A percentile compares a stretch with the other conserved stretches of the same genome.
Conservation (phyloP, 2,888 invertebrate genomes). For the Amaurobius ferox region DNA sequence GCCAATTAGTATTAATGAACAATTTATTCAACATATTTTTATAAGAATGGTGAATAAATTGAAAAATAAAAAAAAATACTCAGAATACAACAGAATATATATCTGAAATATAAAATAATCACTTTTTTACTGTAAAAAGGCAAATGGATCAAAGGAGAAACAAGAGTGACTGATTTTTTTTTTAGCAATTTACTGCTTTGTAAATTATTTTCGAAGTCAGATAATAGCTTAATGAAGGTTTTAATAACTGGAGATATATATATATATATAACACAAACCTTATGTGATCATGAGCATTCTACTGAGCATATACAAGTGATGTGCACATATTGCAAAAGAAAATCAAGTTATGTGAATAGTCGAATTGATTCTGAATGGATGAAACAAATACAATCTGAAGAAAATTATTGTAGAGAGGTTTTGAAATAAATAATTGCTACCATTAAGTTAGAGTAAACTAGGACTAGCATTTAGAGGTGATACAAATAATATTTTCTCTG, state of each 20-base stretch:
- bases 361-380: not conserved
- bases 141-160: too few relatives aligned
- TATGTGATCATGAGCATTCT: not conserved
- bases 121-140: too few relatives aligned
- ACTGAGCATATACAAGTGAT: not conserved
- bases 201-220: not conserved
- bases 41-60: too few relatives aligned
- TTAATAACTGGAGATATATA: not conserved
- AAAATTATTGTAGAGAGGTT: constrained; percentile 23
- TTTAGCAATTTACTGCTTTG: not conserved
- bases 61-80: too few relatives aligned
- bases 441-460: not conserved
- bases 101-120: too few relatives aligned
- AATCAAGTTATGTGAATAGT: not conserved
- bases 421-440: constrained; percentile 18
- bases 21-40: too few relatives aligned
- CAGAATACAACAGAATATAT: too few relatives aligned
- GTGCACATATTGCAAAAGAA: not conserved
- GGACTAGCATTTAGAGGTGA: constrained; percentile 13
- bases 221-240: not conserved
- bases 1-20: too few relatives aligned
- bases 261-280: not conserved
- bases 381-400: not conserved
- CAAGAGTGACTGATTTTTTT: too few relatives aligned
- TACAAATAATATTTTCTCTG: too few relatives aligned